These are phyloP conservation scores for Chouioia cunea DNA, from an alignment of 2,888 invertebrate species.

Conservation along the genomic window DNA sequence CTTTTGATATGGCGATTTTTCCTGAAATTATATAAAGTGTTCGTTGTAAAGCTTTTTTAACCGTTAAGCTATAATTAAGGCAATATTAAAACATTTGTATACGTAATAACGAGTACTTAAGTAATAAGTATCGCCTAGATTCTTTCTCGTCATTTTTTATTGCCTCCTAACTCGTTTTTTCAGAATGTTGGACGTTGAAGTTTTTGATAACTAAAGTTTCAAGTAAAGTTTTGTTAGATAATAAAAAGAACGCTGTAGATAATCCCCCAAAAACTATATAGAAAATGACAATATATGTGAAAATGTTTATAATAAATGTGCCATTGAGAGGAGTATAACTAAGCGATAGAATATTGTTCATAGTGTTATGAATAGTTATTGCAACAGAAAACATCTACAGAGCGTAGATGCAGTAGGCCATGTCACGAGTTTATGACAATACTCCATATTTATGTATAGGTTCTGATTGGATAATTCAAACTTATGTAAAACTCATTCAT, in stretches of 20 bases:
- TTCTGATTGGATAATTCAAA: too few relatives aligned
- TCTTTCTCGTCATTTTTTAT: constrained; percentile 57
- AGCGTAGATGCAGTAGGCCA: too few relatives aligned
- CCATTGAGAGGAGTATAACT: background rate
- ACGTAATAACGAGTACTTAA: constrained; percentile 55
- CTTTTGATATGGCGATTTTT: constrained; percentile 81
- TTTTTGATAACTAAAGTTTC: constrained; percentile 61
- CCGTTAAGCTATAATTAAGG: background rate
- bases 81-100: constrained; percentile 15
- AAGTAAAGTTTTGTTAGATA: constrained; percentile 53
- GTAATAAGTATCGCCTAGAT: constrained; percentile 57
- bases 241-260: constrained; percentile 21
- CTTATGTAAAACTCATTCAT: too few relatives aligned
- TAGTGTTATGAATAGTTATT: background rate
- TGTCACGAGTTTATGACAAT: too few relatives aligned
- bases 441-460: too few relatives aligned
- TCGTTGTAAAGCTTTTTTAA: constrained; percentile 28
- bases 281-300: constrained; percentile 19
- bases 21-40: constrained; percentile 72
- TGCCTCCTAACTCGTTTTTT: constrained; percentile 63
- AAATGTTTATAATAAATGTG: constrained; percentile 8
- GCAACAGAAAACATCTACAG: too few relatives aligned
- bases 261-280: constrained; percentile 6
- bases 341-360: background rate
- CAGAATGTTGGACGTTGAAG: constrained; percentile 60